A percentile compares a stretch with the other conserved stretches of the same genome.
Evolutionary conservation across 2,113 vertebrate genomes (phyloP).

Genomic region (Atherinomorus stipes): DNA sequence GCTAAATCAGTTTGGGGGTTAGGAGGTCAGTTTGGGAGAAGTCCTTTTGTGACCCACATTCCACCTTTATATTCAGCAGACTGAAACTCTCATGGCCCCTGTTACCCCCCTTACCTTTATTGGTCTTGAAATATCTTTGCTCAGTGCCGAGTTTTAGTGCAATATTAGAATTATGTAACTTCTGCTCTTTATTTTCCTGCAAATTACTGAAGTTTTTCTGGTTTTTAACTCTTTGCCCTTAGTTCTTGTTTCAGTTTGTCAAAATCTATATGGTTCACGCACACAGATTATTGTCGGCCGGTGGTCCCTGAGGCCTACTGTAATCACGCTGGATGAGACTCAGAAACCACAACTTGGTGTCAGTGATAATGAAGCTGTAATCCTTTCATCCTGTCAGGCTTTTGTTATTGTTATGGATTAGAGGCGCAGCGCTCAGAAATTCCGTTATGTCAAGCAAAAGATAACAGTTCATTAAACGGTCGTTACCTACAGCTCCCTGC

Average conservation of each 20-base stretch:
- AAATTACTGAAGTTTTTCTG: background rate
- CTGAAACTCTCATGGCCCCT: background rate
- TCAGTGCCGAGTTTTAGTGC: slow-evolving; percentile 47
- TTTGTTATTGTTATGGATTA: slow-evolving; percentile 10
- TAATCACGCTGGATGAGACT: slow-evolving; percentile 24
- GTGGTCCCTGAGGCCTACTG: background rate
- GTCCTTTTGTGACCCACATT: background rate
- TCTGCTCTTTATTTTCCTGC: background rate
- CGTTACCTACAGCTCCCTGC: slow-evolving; percentile 2
- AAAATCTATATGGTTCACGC: slow-evolving; percentile 9
- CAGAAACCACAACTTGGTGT: slow-evolving; percentile 38
- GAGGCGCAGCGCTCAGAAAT: slow-evolving; percentile 16
- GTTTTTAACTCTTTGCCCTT: slow-evolving; percentile 6
- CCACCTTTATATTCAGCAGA: background rate
- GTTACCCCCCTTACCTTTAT: background rate
- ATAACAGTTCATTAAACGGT: slow-evolving; percentile 1
- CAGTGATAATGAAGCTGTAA: slow-evolving; percentile 32
- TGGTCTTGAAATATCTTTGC: background rate
- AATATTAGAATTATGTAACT: slow-evolving; percentile 51
- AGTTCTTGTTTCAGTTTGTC: slow-evolving; percentile 23
- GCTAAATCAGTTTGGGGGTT: background rate
- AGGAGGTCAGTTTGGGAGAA: background rate
- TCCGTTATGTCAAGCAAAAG: slow-evolving; percentile 1
- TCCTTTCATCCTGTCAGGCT: slow-evolving; percentile 28
- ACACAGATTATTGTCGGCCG: background rate